These are phyloP conservation scores for Aphelinus certus DNA, from an alignment of 1,140 invertebrate genomes.

Conservation along the genomic window DNA sequence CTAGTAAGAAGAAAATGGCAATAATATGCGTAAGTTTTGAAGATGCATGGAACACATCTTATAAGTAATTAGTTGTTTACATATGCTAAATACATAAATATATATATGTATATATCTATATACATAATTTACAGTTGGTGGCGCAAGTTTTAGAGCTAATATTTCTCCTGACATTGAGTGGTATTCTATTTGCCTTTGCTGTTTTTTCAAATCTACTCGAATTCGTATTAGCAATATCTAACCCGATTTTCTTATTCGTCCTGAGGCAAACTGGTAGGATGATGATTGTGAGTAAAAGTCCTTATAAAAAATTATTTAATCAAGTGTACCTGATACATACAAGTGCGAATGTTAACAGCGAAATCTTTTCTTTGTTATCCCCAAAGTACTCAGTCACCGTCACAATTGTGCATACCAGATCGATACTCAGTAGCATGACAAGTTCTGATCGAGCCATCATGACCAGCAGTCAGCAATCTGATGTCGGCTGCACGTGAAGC, in stretches of 20 bases:
- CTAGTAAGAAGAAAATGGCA: constrained; percentile 25
- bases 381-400: background rate
- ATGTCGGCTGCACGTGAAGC: too few species aligned
- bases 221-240: constrained; percentile 36
- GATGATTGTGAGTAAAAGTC: constrained; percentile 45
- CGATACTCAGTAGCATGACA: background rate
- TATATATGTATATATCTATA: too few species aligned
- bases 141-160: constrained; percentile 39
- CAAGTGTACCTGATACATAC: too few species aligned
- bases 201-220: constrained; percentile 45
- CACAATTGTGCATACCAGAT: background rate
- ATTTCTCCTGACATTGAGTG: constrained; percentile 42
- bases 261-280: constrained; percentile 41
- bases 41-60: too few species aligned
- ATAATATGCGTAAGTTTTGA: constrained; percentile 41
- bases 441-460: background rate
- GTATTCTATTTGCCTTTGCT: constrained; percentile 42
- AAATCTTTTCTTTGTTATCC: too few species aligned
- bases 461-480: too few species aligned
- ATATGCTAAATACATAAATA: too few species aligned
- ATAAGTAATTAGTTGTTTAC: too few species aligned
- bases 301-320: too few species aligned
- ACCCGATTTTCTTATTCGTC: constrained; percentile 44
- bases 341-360: too few species aligned
- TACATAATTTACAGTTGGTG: constrained; percentile 33